Conservation (phyloP, 2,113 vertebrate species). For the Anoplopoma fimbria region DNA sequence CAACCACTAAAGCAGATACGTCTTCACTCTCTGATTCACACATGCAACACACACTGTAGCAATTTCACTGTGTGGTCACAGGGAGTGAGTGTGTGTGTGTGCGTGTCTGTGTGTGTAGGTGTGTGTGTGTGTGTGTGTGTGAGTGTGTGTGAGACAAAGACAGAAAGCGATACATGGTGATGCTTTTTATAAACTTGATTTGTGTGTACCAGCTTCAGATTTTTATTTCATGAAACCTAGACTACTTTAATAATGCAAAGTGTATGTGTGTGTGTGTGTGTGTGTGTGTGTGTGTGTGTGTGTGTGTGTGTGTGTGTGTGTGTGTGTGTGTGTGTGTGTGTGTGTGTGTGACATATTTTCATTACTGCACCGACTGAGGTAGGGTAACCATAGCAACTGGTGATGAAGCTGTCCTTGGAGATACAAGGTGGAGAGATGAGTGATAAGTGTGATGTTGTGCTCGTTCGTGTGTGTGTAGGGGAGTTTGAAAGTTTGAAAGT, state of each 20-base stretch:
- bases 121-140: slow-evolving; percentile 26
- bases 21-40: slow-evolving; percentile 41
- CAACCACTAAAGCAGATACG: slow-evolving; percentile 41
- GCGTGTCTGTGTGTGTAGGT: slow-evolving; percentile 2
- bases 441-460: slow-evolving; percentile 54
- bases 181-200: slow-evolving; percentile 18
- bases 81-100: slow-evolving; percentile 10
- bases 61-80: slow-evolving; percentile 4
- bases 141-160: slow-evolving; percentile 23
- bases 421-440: slow-evolving; percentile 66
- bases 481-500: slow-evolving; percentile 61
- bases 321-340: slow-evolving; percentile 5
- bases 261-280: slow-evolving; percentile 9
- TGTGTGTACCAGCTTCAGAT: slow-evolving; percentile 17
- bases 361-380: slow-evolving; percentile 61
- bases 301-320: slow-evolving; percentile 18
- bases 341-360: slow-evolving; percentile 51
- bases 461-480: slow-evolving; percentile 15
- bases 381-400: slow-evolving; percentile 80
- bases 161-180: slow-evolving; percentile 14
- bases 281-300: slow-evolving; percentile 17
- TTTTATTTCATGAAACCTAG: slow-evolving; percentile 40
- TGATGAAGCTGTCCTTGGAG: slow-evolving; percentile 78
- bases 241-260: slow-evolving; percentile 62
- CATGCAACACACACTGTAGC: slow-evolving; percentile 27